Base-by-base conservation (phyloP, 2,113 vertebrate species). In the Alethe castanea region DNA sequence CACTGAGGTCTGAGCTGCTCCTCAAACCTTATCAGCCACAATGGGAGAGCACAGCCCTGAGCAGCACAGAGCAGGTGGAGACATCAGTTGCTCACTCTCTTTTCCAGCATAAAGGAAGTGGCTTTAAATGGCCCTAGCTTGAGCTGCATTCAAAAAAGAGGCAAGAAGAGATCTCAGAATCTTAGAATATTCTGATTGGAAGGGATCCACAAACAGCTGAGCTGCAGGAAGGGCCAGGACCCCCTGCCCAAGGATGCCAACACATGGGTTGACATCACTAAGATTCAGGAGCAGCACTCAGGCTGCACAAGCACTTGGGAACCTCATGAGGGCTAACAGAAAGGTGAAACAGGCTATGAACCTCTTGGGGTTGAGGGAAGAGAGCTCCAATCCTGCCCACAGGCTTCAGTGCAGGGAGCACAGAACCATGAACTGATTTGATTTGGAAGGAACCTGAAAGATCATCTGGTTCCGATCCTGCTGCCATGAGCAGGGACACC, bases 231-330 rank as follows among this genome's bases (percentile, higher is more conserved):
- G 45, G 57, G 31, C 42, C 5, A 2, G 11, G 11, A 26, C 6
- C 18, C 31, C 13, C n/a, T 67, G 42, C 22, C 45, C 14, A 9
- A 67, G 53, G 65, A 35, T 60, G 44, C 35, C 23, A 19, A 19
- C 16, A 23, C 3, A 0, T 2, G 25, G 35, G 25, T 52, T 44
- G 44, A 47, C 56, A 44, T 77, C 1, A 1, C 14, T 8, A 3
- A 26, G 24, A 11, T 20, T 70, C 64, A 66, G 52, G 69, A 81
- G 40, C 57, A 84, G 61, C 90, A 40, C 64, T 76, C 25, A 7
- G 33, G 20, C 26, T 45, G 31, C 33, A 9, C 29, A 52, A 88
- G 36, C 31, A 38, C 62, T 31, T 64, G n/a, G 54, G 57, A 85
- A 16, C 65, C n/a, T 16, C 3, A 0, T 5, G 15, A n/a, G 18